Evolutionary conservation across 2,797 vertebrate genomes (phyloP).

Genomic region (Peromyscus melanophrys): DNA sequence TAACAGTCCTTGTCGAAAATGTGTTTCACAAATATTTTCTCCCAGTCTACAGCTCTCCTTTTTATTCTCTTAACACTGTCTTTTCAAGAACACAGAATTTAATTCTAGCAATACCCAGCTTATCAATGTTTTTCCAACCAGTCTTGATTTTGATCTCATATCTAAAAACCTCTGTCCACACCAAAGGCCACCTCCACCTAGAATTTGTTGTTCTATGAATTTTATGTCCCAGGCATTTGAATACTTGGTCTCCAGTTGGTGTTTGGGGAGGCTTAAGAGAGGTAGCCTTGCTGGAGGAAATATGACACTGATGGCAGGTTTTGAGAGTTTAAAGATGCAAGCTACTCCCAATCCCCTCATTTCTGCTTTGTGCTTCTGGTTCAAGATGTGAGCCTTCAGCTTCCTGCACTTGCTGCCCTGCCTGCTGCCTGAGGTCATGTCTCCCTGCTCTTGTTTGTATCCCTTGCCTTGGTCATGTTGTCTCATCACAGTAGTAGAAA

Average conservation of each 20-base stretch:
- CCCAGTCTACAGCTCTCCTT: not conserved
- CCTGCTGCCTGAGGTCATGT: too few relatives aligned
- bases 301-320: not conserved
- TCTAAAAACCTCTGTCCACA: not conserved
- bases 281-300: not conserved
- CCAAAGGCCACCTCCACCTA: not conserved
- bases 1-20: not conserved
- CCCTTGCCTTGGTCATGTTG: not conserved
- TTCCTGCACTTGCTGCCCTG: too few relatives aligned
- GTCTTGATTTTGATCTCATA: not conserved
- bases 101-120: not conserved
- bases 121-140: not conserved
- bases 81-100: not conserved
- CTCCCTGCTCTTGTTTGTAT: not conserved
- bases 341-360: too few relatives aligned
- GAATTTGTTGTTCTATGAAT: not conserved
- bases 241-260: too few relatives aligned
- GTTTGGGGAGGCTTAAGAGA: not conserved
- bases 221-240: not conserved
- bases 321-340: not conserved
- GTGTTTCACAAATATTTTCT: not conserved
- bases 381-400: not conserved
- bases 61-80: not conserved
- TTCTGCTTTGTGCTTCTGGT: not conserved
- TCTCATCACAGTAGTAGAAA: not conserved